Percentiles rank a stretch among this genome's conserved stretches.
phyloP scores from a whole-genome alignment of 2,113 vertebrate genomes.

The Mesitornis unicolor region DNA sequence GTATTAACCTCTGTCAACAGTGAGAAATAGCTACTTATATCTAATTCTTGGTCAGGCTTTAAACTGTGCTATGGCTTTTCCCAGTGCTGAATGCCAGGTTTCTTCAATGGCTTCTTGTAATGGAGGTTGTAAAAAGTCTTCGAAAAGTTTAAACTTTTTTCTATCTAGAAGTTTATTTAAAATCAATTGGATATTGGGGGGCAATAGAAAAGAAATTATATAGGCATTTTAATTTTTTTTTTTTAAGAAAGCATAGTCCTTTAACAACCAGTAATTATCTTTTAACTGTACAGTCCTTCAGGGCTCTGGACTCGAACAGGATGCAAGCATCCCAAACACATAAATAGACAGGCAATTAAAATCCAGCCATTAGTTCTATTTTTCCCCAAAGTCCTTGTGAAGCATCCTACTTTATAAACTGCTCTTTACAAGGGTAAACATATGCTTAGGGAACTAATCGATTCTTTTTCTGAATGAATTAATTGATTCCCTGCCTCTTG shows the following conservation, averaged over 20 bases:
- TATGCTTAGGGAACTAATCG: not conserved
- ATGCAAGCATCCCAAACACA: not conserved
- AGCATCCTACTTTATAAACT: not conserved
- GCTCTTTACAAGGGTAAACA: slow-evolving; percentile 12
- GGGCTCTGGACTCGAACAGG: not conserved
- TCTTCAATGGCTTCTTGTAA: not conserved
- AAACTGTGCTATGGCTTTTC: not conserved
- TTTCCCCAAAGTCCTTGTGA: slow-evolving; percentile 9
- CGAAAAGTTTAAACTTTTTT: not conserved
- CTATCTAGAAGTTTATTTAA: not conserved
- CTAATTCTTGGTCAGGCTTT: not conserved
- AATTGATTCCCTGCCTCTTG: not conserved
- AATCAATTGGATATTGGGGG: not conserved
- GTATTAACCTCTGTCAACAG: slow-evolving; percentile 23
- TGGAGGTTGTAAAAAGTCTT: not conserved
- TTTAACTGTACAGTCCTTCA: not conserved
- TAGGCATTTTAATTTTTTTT: too few species aligned
- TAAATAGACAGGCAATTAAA: slow-evolving; percentile 11
- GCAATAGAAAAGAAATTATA: not conserved
- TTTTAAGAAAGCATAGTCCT: not conserved
- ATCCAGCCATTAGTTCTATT: not conserved
- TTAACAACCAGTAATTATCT: not conserved
- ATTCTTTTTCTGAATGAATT: slow-evolving; percentile 42
- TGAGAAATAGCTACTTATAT: not conserved
- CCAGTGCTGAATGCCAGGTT: not conserved